Base-by-base conservation (phyloP, 2,888 invertebrate species). In the Oscheius onirici region DNA sequence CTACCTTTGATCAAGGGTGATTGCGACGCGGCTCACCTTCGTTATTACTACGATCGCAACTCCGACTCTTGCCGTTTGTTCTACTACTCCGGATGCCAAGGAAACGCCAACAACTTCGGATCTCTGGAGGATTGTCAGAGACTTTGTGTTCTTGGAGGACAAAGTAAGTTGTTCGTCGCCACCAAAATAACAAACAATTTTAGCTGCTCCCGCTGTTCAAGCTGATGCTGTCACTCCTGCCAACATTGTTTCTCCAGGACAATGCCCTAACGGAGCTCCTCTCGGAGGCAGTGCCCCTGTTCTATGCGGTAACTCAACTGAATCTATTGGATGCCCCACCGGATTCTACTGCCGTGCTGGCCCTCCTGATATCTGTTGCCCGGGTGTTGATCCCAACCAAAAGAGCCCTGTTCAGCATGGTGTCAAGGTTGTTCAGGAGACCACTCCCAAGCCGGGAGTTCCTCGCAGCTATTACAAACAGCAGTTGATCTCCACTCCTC, bases 341-440 rank as follows among this genome's bases (percentile, higher is more conserved):
- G 83, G 83, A 52, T 86, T 81, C 75, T 83, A 81, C 71, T 86
- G 86, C 72, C 75, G 84, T 49, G 61, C 71, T 57, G 86, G 86
- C 51, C 86, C 86, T 57, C 86, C 86, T 58, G 84, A 85, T 75
- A 84, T 86, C 44, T 86, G 86, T 75, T 86, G 86, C 69, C 86
- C 85, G 2, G 82, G 76, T 41, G 72, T 67, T 17, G 77, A 63
- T 34, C 63, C 63, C 13, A 24, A 44, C 28, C n/a, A 24, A 1
- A 63, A 46, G 26, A 49, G n/a, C 20, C 17, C 17, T 76, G 63
- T 63, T 15, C 63, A 63, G 46, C 63, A 63, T 46, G 63, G 63
- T 13, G 66, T 66, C 1, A 55, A 66, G 22, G 40, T 54, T 54
- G 41, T 34, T 22, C 49, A 28, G 5, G 43, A 66, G 20, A 40